Evolutionary conservation across 2,888 invertebrate species (phyloP), one percentile per base, ranked within the genome.

Genomic region (Acrobasis suavella): DNA sequence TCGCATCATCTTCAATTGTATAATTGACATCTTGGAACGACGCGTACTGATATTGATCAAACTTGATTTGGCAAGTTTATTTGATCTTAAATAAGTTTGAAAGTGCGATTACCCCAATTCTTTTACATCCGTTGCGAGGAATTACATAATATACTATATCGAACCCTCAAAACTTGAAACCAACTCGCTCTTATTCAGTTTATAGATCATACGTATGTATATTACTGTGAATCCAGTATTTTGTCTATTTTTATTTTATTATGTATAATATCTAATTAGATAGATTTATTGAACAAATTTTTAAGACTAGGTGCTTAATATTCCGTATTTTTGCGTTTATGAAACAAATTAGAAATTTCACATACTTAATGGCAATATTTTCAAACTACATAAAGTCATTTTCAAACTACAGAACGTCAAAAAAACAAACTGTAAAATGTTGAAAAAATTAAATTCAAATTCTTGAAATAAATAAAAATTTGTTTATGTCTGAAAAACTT

Each of bases 251-350:
- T 70, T 69, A 64, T 65, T 64, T 69, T 61, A 51, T 58, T 60
- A 62, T 62, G 63, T 62, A 58, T 64, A 56, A 60, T 65, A 59
- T 62, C 59, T 65, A 62, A 58, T 67, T 71, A 68, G 69, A 67
- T 69, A 67, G 69, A 63, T 71, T 64, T 72, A 76, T 74, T 72
- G 81, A 83, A 81, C 79, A 83, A 84, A 82, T 80, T 77, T 76
- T 74, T 75, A 74, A 76, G 74, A 72, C 71, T 83, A 82, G 85
- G 85, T 85, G 85, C 85, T 84, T 73, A 54, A 8, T 15, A 52
- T 65, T 63, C 15, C 49, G 55, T 46, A 60, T 38, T 60, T 50
- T 51, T 58, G 16, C 17, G 16, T 50, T 61, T 63, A 52, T 60
- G 56, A 62, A 42, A 55, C 37, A 58, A 51, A 46, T 16, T 22